Evolutionary conservation across 2,113 vertebrate genomes (phyloP).

Genomic region (Hippocampus abdominalis): DNA sequence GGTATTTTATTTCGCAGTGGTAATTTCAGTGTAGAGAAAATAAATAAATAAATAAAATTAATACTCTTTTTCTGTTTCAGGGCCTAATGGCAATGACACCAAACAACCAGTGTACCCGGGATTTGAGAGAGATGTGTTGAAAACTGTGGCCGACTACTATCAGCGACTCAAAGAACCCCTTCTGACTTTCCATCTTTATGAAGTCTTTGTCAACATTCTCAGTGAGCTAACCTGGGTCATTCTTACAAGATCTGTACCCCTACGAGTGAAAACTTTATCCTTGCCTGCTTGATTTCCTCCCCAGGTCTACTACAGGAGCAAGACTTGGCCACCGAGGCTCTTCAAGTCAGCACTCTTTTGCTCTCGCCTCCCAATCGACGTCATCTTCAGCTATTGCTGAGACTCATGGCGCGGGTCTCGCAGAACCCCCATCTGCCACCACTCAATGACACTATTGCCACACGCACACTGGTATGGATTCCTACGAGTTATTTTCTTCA

Average conservation of each 20-base stretch:
- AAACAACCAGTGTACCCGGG: slow-evolving; percentile 58
- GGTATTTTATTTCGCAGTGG: neutral
- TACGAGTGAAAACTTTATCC: neutral
- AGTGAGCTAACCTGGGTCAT: slow-evolving; percentile 37
- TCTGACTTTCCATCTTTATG: slow-evolving; percentile 63
- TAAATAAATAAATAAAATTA: too few species aligned
- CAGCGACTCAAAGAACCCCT: slow-evolving; percentile 62
- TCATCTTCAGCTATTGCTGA: slow-evolving; percentile 61
- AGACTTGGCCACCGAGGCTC: slow-evolving; percentile 52
- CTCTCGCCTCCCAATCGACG: slow-evolving; percentile 62
- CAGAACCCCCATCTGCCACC: slow-evolving; percentile 55
- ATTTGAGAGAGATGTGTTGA: slow-evolving; percentile 63
- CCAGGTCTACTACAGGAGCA: slow-evolving; percentile 55
- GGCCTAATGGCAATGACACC: slow-evolving; percentile 54
- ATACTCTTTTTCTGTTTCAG: slow-evolving; percentile 24
- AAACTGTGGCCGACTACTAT: slow-evolving; percentile 62
- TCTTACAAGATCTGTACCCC: neutral
- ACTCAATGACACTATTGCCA: slow-evolving; percentile 57
- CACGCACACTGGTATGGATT: slow-evolving; percentile 58
- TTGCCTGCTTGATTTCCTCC: neutral
- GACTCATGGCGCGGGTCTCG: slow-evolving; percentile 62
- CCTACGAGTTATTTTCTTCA: neutral
- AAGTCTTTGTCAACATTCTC: slow-evolving; percentile 69
- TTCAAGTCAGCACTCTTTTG: slow-evolving; percentile 58
- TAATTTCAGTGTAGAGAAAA: neutral